Conservation (phyloP, 1,140 invertebrate genomes). For the Dysdera silvatica region DNA sequence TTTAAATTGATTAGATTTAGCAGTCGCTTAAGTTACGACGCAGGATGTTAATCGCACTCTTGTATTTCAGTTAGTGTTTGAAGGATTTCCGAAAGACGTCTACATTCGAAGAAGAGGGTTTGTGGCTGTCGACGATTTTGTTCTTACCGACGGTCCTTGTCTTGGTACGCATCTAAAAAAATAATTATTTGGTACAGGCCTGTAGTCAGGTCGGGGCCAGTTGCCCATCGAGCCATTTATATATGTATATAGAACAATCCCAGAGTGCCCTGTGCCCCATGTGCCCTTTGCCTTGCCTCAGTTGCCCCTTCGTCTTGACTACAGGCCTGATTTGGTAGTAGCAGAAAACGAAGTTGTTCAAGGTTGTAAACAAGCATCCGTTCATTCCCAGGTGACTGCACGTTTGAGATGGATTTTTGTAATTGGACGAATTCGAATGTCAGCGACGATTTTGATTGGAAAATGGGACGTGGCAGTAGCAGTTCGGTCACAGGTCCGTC, state of each 20-base stretch:
- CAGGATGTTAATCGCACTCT: not conserved
- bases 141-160: conserved; percentile 17
- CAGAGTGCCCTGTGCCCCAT: too few species aligned
- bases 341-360: not conserved
- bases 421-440: conserved; percentile 54
- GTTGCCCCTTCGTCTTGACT: too few species aligned
- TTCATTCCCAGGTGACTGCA: conserved; percentile 47
- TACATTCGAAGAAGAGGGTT: conserved; percentile 18
- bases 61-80: conserved; percentile 15
- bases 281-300: too few species aligned
- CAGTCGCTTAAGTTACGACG: too few species aligned
- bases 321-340: too few species aligned
- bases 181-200: too few species aligned
- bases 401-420: conserved; percentile 57
- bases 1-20: too few species aligned
- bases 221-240: too few species aligned
- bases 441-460: conserved; percentile 58
- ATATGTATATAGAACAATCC: too few species aligned
- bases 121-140: conserved; percentile 21
- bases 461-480: conserved; percentile 54
- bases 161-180: conserved; percentile 4
- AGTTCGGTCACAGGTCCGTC: conserved; percentile 58
- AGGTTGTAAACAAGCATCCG: not conserved
- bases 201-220: not conserved
- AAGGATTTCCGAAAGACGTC: conserved; percentile 20